Evolutionary conservation across 2,113 vertebrate species (phyloP).

Genomic region (Platysteira castanea): DNA sequence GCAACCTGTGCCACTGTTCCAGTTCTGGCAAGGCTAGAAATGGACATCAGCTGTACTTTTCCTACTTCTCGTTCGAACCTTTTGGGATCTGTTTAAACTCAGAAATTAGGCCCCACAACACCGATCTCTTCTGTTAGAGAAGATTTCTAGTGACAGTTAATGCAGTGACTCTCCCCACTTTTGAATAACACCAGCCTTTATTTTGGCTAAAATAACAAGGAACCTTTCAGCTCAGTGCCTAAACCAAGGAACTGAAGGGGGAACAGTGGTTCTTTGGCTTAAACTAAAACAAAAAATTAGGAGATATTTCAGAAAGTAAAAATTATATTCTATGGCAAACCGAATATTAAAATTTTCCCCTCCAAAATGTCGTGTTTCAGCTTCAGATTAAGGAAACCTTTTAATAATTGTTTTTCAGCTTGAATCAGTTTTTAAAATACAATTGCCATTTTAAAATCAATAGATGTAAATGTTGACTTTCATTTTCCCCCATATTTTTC

Average conservation of each 20-base stretch:
- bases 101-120: neutral
- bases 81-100: neutral
- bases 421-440: neutral
- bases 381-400: neutral
- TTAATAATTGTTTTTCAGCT: neutral
- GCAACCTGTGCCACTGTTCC: neutral
- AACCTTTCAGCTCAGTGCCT: neutral
- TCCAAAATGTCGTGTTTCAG: neutral
- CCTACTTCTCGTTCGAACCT: neutral
- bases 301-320: neutral
- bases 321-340: neutral
- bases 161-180: neutral
- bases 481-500: neutral
- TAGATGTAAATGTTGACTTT: slow-evolving; percentile 8
- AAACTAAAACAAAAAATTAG: neutral
- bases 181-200: neutral
- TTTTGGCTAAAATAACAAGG: neutral
- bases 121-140: neutral
- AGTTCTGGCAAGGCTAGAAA: neutral
- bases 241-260: neutral
- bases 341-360: neutral
- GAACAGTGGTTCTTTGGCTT: neutral
- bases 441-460: slow-evolving; percentile 36
- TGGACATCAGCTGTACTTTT: neutral
- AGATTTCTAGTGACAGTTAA: neutral